A percentile compares a stretch with the other conserved stretches of the same genome.
These are phyloP conservation scores for Perizoma affinitatum DNA, from an alignment of 2,888 invertebrate genomes.

Conservation along the genomic window DNA sequence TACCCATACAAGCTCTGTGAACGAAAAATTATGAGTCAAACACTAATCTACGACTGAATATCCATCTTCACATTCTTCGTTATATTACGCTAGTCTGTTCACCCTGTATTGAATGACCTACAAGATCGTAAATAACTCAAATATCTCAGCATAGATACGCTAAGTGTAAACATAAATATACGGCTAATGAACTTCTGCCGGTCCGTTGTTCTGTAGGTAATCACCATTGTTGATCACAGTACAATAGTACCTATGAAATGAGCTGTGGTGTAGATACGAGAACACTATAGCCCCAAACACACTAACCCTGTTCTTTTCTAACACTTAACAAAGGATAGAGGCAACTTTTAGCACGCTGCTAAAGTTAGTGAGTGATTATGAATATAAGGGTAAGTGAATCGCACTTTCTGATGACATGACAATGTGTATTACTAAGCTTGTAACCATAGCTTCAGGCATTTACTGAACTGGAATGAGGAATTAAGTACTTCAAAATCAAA, in stretches of 20 bases:
- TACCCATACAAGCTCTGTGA: background rate
- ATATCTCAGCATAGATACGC: conserved; percentile 35
- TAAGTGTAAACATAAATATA: conserved; percentile 42
- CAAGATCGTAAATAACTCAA: conserved; percentile 38
- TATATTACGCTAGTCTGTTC: conserved; percentile 27
- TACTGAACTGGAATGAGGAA: too few species aligned
- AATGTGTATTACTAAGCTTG: too few species aligned
- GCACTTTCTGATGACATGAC: too few species aligned
- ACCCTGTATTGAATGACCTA: conserved; percentile 35
- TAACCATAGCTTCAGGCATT: too few species aligned
- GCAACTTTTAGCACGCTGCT: too few species aligned
- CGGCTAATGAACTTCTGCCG: conserved; percentile 52
- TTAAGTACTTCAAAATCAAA: too few species aligned
- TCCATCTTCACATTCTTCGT: conserved; percentile 1
- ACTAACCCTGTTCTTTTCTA: too few species aligned
- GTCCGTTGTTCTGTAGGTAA: conserved; percentile 49
- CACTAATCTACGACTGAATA: background rate
- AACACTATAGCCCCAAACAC: background rate
- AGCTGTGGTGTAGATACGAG: background rate
- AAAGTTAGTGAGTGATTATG: too few species aligned
- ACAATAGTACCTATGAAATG: conserved; percentile 24
- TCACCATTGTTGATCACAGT: conserved; percentile 63
- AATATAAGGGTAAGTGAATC: too few species aligned
- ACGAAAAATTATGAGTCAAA: background rate
- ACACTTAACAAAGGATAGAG: too few species aligned